Evolutionary conservation across 2,888 invertebrate species (phyloP).

Genomic region (Cryptosula pallasiana): DNA sequence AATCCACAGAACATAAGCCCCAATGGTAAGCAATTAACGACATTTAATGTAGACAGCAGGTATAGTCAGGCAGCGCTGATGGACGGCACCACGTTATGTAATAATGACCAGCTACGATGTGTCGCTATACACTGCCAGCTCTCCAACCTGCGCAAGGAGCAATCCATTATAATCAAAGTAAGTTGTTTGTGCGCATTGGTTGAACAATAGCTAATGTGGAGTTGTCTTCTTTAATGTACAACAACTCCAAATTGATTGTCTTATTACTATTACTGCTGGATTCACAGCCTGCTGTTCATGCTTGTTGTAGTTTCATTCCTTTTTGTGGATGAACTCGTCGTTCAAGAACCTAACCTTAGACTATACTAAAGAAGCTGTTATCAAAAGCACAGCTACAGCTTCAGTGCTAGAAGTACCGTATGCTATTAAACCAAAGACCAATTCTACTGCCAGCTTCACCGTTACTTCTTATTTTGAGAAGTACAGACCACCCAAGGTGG

Average conservation of each 20-base stretch:
- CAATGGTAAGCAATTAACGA: background rate
- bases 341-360: background rate
- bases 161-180: background rate
- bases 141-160: background rate
- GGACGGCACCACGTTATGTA: background rate
- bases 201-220: too few relatives aligned
- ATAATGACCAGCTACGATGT: background rate
- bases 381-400: background rate
- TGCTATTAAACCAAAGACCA: background rate
- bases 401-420: background rate
- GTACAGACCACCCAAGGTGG: conserved; percentile 20
- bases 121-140: background rate
- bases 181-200: background rate
- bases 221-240: too few relatives aligned
- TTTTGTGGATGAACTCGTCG: background rate
- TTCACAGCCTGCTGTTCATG: too few relatives aligned
- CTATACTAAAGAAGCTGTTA: background rate
- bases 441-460: background rate
- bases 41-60: background rate
- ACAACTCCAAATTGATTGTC: too few relatives aligned
- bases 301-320: conserved; percentile 12
- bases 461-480: conserved; percentile 19
- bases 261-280: too few relatives aligned
- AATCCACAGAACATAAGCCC: conserved; percentile 2
- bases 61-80: background rate